Evolutionary conservation across 1,140 invertebrate genomes (phyloP).

Genomic region (Ectropis grisescens): DNA sequence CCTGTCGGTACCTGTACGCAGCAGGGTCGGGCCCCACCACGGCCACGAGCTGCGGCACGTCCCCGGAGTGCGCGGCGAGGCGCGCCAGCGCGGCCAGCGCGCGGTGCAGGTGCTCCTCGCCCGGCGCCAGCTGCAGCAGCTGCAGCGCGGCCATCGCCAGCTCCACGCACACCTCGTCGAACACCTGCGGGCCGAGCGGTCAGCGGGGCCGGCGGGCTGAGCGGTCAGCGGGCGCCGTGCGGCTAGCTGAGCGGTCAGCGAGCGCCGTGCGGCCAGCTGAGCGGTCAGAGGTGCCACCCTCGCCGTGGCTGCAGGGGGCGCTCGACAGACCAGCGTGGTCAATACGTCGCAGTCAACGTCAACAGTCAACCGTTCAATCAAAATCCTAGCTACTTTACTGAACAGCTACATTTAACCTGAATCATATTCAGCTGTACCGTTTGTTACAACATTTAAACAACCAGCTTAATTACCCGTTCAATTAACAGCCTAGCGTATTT

Average conservation of each 20-base stretch:
- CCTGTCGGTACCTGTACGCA: conserved; percentile 73
- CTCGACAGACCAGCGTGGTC: too few species aligned
- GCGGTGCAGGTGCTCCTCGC: conserved; percentile 84
- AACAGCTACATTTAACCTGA: too few species aligned
- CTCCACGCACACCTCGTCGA: conserved; percentile 94
- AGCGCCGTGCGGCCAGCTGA: not conserved
- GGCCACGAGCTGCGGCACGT: conserved; percentile 90
- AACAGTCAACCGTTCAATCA: too few species aligned
- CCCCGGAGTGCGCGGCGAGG: conserved; percentile 84
- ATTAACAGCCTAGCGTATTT: too few species aligned
- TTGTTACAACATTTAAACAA: too few species aligned
- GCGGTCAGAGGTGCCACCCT: too few species aligned
- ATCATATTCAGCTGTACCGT: too few species aligned
- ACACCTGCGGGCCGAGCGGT: conserved; percentile 75
- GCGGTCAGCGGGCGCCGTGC: not conserved
- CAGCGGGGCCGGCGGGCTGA: not conserved
- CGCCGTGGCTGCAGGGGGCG: too few species aligned
- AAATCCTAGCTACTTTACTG: too few species aligned
- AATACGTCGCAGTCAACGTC: too few species aligned
- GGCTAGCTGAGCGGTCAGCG: too few species aligned
- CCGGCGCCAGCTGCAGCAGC: conserved; percentile 84
- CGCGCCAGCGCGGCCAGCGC: conserved; percentile 84
- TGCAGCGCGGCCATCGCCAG: conserved; percentile 93
- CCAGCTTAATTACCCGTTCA: too few species aligned
- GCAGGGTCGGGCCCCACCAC: conserved; percentile 92